A percentile compares a stretch with the other conserved stretches of the same genome.
phyloP scores from a whole-genome alignment of 2,888 invertebrate genomes.

The Mystacides longicornis region DNA sequence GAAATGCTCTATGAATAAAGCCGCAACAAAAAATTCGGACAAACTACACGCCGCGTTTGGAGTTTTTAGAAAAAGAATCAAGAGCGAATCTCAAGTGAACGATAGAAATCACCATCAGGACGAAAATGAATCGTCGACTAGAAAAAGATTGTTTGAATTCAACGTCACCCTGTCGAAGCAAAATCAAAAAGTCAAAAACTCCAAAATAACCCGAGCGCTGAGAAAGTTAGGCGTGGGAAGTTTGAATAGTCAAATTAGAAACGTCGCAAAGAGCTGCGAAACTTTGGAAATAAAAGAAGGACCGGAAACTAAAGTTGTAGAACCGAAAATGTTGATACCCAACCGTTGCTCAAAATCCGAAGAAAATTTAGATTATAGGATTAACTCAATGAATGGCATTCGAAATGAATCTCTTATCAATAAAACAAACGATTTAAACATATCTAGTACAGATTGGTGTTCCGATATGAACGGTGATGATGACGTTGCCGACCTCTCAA shows the following conservation, averaged over 20 bases:
- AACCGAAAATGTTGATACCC: conserved; percentile 28
- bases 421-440: conserved; percentile 34
- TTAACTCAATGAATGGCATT: background rate
- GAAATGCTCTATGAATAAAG: conserved; percentile 16
- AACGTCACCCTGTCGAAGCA: conserved; percentile 35
- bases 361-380: conserved; percentile 16
- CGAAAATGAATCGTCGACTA: conserved; percentile 35
- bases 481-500: conserved; percentile 28
- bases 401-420: conserved; percentile 23
- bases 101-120: conserved; percentile 21
- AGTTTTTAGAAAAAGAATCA: conserved; percentile 43
- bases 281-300: conserved; percentile 35
- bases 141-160: conserved; percentile 47
- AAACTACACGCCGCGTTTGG: conserved; percentile 34
- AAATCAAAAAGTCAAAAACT: conserved; percentile 42
- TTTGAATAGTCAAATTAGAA: conserved; percentile 11
- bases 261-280: conserved; percentile 38
- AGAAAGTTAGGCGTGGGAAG: conserved; percentile 38
- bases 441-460: conserved; percentile 29
- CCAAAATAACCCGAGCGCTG: conserved; percentile 39
- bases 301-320: conserved; percentile 27
- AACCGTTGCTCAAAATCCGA: conserved; percentile 31
- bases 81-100: conserved; percentile 43
- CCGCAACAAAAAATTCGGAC: conserved; percentile 32
- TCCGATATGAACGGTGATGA: conserved; percentile 17